phyloP scores from a whole-genome alignment of 2,113 vertebrate species.

The Oreamnos americanus region DNA sequence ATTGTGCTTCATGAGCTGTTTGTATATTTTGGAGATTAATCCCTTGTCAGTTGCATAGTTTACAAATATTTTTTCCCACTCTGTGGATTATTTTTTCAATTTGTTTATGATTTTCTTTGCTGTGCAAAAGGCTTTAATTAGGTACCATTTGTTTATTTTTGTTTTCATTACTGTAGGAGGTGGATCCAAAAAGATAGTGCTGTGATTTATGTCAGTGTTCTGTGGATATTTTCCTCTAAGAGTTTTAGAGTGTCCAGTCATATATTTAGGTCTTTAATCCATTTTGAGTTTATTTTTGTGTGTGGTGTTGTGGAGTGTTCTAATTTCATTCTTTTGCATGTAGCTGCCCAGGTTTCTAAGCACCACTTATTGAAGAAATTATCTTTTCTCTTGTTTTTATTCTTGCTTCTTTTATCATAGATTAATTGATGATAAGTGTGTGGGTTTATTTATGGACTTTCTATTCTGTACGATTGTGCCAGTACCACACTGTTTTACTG shows the following conservation, averaged over 20 bases:
- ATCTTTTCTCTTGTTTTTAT: not conserved
- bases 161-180: not conserved
- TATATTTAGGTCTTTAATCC: not conserved
- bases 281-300: not conserved
- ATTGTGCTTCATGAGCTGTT: not conserved
- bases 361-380: not conserved
- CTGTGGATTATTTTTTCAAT: not conserved
- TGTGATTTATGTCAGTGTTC: not conserved
- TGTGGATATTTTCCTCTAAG: not conserved
- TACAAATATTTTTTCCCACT: not conserved
- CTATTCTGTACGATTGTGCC: not conserved
- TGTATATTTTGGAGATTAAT: not conserved
- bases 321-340: not conserved
- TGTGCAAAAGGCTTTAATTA: not conserved
- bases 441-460: not conserved
- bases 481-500: not conserved
- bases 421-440: not conserved
- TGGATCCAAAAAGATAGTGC: not conserved
- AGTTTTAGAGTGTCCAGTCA: not conserved
- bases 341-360: not conserved
- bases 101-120: not conserved
- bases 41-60: not conserved
- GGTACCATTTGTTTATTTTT: not conserved
- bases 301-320: not conserved
- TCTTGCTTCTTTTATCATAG: not conserved